These are phyloP conservation scores for Pentamera pediparva DNA, from an alignment of 53 echinoderm and acorn worm species.

Conservation along the genomic window DNA sequence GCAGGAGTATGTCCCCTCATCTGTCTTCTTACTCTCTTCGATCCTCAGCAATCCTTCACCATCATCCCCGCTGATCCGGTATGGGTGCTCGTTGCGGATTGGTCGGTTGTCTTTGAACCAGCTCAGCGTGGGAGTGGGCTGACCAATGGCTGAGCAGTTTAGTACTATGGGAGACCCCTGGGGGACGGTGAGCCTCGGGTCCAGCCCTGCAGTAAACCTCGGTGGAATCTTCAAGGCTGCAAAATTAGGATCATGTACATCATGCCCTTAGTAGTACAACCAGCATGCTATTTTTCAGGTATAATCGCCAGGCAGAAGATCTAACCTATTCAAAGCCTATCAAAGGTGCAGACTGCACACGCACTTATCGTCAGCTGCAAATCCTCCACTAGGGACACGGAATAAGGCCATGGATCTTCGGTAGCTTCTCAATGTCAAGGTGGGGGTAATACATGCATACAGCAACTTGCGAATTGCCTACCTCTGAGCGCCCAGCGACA, in stretches of 20 bases:
- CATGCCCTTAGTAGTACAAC: too few relatives aligned
- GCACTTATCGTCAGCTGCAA: not conserved
- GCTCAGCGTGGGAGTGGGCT: slow-evolving; percentile 6
- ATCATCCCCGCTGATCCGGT: slow-evolving; percentile 11
- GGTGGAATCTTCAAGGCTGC: slow-evolving; percentile 30
- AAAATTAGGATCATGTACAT: not conserved
- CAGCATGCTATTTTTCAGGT: too few relatives aligned
- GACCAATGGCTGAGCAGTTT: slow-evolving; percentile 25
- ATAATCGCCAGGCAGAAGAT: too few relatives aligned
- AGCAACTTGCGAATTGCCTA: too few relatives aligned
- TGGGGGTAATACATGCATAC: too few relatives aligned
- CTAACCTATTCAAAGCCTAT: too few relatives aligned
- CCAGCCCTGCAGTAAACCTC: slow-evolving; percentile 17
- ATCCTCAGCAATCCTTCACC: slow-evolving; percentile 19
- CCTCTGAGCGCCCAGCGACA: too few relatives aligned
- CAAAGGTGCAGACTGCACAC: too few relatives aligned
- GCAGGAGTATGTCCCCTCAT: slow-evolving; percentile 49
- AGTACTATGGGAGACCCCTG: slow-evolving; percentile 16
- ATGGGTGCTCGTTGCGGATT: slow-evolving; percentile 21
- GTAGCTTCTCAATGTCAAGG: too few relatives aligned
- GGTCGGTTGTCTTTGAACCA: slow-evolving; percentile 32
- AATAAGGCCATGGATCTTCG: too few relatives aligned
- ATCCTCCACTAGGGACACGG: too few relatives aligned
- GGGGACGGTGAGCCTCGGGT: slow-evolving; percentile 15
- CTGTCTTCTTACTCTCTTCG: slow-evolving; percentile 15